Base-by-base conservation (phyloP, 2,888 invertebrate species). In the Metallyticus violacea region DNA sequence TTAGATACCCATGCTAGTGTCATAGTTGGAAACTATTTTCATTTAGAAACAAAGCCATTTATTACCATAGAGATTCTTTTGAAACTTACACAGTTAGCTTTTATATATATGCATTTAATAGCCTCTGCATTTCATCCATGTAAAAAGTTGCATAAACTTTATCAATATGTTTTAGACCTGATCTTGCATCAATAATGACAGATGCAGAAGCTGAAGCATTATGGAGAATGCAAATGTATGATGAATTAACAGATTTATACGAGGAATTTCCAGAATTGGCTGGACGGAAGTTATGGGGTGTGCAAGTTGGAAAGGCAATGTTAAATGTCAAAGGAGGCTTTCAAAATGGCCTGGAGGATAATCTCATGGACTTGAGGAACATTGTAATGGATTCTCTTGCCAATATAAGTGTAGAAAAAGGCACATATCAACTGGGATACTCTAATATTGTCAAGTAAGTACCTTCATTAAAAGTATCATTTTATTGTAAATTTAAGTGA, bases 181-280 rank as follows among this genome's bases (percentile, higher is more conserved):
- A 94, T 89, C 93, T 87, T 27, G 79, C 78, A 9, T 76, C 87
- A 28, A 91, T 95, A 86, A 93, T 97, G 89, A 92, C 94, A 79
- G 94, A 95, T 89, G 94, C 94, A 90, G 94, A 95, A 87, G 95
- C 97, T 0, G 98, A 99, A 91, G 95, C 98, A 0, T 93, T 98
- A 40, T 98, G 98, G 97, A 95, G 97, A 86, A 93, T 99, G 27
- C 96, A 97, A 1, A 94, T 95, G 89, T 99, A 97, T 92, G 96
- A 97, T 27, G 95, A 96, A 89, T 92, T 99, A 7, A 95, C 96
- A 25, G 92, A 94, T 78, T 90, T 96, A 26, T 91, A 95, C 4
- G 91, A 93, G 25, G 40, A 62, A 3, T 92, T 92, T 89, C 93
- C 93, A 7, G 93, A 94, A 91, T 90, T 87, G 5, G 85, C 78